Conservation (phyloP, 1,140 invertebrate species). For the Lasaia peninsularis region DNA sequence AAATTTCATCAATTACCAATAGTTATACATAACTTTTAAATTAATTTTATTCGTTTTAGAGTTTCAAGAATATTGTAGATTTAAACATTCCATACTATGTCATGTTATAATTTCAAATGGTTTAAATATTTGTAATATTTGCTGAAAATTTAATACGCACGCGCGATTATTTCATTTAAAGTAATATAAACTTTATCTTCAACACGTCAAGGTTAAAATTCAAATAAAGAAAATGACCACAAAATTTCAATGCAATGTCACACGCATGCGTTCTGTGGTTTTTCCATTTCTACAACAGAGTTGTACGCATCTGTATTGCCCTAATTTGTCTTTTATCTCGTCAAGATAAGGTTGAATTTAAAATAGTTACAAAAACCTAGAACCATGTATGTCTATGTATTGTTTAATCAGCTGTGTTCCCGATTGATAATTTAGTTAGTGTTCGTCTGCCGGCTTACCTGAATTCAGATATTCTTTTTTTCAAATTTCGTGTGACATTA, state of each 20-base stretch:
- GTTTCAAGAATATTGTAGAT: too few relatives aligned
- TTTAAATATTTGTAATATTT: slow-evolving; percentile 23
- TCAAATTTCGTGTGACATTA: slow-evolving; percentile 22
- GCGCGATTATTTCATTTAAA: slow-evolving; percentile 12
- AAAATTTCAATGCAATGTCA: slow-evolving; percentile 19
- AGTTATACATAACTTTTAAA: too few relatives aligned
- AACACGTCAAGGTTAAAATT: slow-evolving; percentile 11
- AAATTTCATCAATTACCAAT: too few relatives aligned
- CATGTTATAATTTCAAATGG: neutral
- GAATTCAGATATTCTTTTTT: slow-evolving; percentile 30
- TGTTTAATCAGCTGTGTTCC: slow-evolving; percentile 69
- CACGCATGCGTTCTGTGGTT: slow-evolving; percentile 31
- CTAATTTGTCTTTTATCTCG: neutral
- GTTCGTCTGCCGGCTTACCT: slow-evolving; percentile 48
- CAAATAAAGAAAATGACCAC: neutral
- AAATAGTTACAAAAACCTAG: slow-evolving; percentile 25
- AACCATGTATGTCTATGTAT: slow-evolving; percentile 46
- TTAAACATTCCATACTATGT: neutral
- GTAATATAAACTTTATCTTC: slow-evolving; percentile 7
- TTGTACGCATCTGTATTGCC: slow-evolving; percentile 16
- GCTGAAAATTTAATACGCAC: slow-evolving; percentile 19
- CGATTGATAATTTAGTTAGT: slow-evolving; percentile 71
- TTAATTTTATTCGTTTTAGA: too few relatives aligned
- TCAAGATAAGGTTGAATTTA: slow-evolving; percentile 41
- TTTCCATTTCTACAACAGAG: slow-evolving; percentile 17